Base-by-base conservation (phyloP, 2,888 invertebrate species). In the Drosophila borealis region DNA sequence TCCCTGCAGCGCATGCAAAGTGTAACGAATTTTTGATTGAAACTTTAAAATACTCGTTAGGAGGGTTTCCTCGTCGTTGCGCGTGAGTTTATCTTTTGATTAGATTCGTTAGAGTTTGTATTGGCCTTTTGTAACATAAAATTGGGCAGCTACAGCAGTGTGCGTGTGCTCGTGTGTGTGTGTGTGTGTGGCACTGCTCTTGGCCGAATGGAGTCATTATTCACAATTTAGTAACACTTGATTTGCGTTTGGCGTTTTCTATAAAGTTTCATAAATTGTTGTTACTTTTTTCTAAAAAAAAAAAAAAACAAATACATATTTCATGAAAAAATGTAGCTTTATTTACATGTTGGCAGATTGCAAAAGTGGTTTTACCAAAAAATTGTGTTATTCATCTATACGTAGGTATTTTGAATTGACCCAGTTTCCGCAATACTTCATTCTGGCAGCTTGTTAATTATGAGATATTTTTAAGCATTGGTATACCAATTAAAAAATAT, bases 11-110 rank as follows among this genome's bases (percentile, higher is more conserved):
- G 69, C 63, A 69, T 70, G 72, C 78, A 74, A 88, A 87, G 86
- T 87, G 86, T 88, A 88, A 86, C 86, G 86, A 87, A 87, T 87
- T 88, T 88, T 87, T 87, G 86, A 87, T 87, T 88, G 86, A 87
- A 86, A 87, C 86, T 87, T 88, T 70, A 85, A 76, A 88, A 83
- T 85, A 83, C 82, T 86, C 83, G 86, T 88, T 87, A 87, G 82
- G 74, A 80, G 80, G 77, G 80, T 86, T 79, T 76, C 80, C 69
- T 67, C 64, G 48, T 71, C 73, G 83, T 60, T 69, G 86, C 84
- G 81, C 78, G 77, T 87, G 82, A 82, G 85, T 86, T 86, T 86
- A 87, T 86, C 85, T 86, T 86, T 87, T 86, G 88, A 86, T 86
- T 86, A 86, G 85, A 86, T 86, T 86, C 85, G 85, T 86, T 86